Conservation (phyloP, 1,140 invertebrate genomes). For the Macrosteles quadrilineatus region DNA sequence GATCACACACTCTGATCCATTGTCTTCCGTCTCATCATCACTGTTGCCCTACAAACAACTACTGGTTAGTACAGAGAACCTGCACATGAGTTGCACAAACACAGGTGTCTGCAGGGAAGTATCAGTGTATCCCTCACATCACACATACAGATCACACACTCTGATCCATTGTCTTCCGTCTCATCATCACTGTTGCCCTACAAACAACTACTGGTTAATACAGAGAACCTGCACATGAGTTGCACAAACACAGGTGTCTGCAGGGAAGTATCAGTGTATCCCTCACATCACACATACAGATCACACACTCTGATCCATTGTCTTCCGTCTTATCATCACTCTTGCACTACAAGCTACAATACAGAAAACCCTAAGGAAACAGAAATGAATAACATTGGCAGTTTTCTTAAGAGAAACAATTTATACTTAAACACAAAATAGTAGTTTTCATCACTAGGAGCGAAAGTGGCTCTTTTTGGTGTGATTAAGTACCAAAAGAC, state of each 20-base stretch:
- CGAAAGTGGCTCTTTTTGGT: too few species aligned
- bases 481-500: too few species aligned
- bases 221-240: slow-evolving; percentile 96
- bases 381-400: too few species aligned
- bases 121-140: slow-evolving; percentile 97
- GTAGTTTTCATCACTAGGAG: too few species aligned
- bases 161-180: slow-evolving; percentile 93
- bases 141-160: slow-evolving; percentile 99
- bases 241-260: slow-evolving; percentile 95
- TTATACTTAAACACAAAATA: too few species aligned
- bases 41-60: slow-evolving; percentile 57
- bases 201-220: too few species aligned
- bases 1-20: slow-evolving; percentile 97
- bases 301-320: slow-evolving; percentile 97
- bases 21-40: slow-evolving; percentile 93
- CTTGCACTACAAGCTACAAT: slow-evolving; percentile 59
- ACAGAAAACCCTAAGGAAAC: slow-evolving; percentile 82
- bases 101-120: slow-evolving; percentile 96
- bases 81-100: slow-evolving; percentile 95
- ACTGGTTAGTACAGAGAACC: slow-evolving; percentile 72
- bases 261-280: slow-evolving; percentile 98
- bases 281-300: slow-evolving; percentile 97
- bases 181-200: slow-evolving; percentile 81
- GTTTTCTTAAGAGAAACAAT: too few species aligned
- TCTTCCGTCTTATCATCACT: slow-evolving; percentile 93